A percentile compares a stretch with the other conserved stretches of the same genome.
Conservation (phyloP, 2,113 vertebrate genomes). For the Dasyornis broadbenti region DNA sequence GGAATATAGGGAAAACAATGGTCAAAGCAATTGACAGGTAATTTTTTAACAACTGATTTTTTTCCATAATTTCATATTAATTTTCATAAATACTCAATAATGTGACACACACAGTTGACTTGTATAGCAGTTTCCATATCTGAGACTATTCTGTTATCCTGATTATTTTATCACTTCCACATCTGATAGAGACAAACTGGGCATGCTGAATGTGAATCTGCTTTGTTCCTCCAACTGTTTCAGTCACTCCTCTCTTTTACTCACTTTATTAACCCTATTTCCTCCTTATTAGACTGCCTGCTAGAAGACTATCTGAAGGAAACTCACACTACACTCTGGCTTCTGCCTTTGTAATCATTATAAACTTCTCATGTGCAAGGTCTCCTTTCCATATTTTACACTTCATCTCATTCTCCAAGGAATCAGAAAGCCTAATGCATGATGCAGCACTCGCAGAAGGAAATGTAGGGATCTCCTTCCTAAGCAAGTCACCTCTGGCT, state of each 20-base stretch:
- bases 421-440: neutral
- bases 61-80: conserved; percentile 5
- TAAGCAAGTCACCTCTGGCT: neutral
- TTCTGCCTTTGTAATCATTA: neutral
- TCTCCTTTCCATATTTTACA: neutral
- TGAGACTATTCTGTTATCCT: neutral
- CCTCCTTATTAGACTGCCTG: neutral
- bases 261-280: neutral
- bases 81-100: conserved; percentile 35
- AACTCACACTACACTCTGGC: neutral
- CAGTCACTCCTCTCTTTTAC: neutral
- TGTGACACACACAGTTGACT: neutral
- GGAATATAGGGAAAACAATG: neutral
- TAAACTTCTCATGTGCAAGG: neutral
- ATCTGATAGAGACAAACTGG: neutral
- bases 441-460: neutral
- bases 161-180: neutral
- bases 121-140: neutral
- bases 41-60: neutral
- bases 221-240: neutral
- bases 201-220: neutral
- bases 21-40: neutral
- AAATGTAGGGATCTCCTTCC: neutral
- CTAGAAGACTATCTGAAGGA: neutral
- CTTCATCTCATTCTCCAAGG: neutral